phyloP scores from a whole-genome alignment of 1,140 invertebrate genomes.

The Coenobita brevimanus region DNA sequence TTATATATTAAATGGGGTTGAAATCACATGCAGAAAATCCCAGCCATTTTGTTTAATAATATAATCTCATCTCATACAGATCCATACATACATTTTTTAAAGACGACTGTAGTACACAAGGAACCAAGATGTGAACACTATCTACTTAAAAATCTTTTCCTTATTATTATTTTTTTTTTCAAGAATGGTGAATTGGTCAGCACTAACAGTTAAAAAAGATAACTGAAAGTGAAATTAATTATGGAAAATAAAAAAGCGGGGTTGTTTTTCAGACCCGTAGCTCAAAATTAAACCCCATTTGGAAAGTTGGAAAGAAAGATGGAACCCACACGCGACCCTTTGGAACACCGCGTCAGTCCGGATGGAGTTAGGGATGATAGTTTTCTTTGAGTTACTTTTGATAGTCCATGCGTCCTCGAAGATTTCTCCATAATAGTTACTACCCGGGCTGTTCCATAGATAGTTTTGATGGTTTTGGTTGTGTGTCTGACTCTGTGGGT shows the following conservation, averaged over 20 bases:
- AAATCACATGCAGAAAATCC: background rate
- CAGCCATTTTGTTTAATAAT: slow-evolving; percentile 62
- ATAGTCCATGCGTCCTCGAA: too few species aligned
- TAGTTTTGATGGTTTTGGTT: background rate
- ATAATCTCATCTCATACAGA: slow-evolving; percentile 57
- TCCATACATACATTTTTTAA: slow-evolving; percentile 61
- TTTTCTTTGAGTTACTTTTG: too few species aligned
- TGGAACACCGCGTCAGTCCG: too few species aligned
- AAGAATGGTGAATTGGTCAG: background rate
- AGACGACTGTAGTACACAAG: slow-evolving; percentile 57
- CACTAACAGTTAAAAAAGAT: too few species aligned
- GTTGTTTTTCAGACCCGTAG: background rate
- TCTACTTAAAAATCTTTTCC: background rate
- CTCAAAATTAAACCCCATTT: too few species aligned
- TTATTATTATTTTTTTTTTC: background rate
- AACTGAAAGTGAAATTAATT: background rate
- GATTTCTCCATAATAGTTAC: background rate
- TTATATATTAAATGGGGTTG: too few species aligned
- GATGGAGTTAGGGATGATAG: too few species aligned
- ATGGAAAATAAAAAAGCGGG: background rate
- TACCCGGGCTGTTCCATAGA: slow-evolving; percentile 39
- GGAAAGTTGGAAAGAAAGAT: too few species aligned
- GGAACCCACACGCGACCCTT: too few species aligned
- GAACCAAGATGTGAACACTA: slow-evolving; percentile 20
- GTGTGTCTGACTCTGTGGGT: slow-evolving; percentile 48